Conservation (phyloP, 2,888 invertebrate genomes). For the Schizaphis graminum region DNA sequence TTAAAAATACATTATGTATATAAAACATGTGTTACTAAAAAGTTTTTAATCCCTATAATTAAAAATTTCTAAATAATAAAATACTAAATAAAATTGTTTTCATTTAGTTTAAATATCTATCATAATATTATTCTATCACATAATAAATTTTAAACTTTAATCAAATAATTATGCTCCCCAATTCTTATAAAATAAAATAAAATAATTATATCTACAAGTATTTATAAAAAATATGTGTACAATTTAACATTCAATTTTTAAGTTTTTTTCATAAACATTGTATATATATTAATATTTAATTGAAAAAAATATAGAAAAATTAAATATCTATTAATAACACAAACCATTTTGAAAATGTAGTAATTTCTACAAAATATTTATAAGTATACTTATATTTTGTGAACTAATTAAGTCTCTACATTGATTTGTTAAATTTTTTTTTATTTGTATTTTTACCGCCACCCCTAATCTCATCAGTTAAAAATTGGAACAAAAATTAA, state of each 20-base stretch:
- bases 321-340: neutral
- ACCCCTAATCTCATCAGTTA: too few relatives aligned
- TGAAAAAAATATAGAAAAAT: neutral
- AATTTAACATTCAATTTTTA: too few relatives aligned
- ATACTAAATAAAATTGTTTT: neutral
- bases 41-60: neutral
- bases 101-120: neutral
- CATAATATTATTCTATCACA: too few relatives aligned
- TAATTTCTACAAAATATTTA: neutral
- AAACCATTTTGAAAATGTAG: neutral
- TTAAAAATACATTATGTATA: neutral
- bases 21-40: neutral
- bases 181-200: too few relatives aligned
- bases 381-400: neutral
- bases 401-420: neutral
- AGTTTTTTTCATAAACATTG: too few relatives aligned
- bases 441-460: neutral
- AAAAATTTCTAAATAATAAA: neutral
- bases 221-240: too few relatives aligned
- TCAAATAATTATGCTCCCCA: too few relatives aligned
- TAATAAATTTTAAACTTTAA: too few relatives aligned
- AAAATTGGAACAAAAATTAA: too few relatives aligned
- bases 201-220: too few relatives aligned
- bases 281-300: too few relatives aligned
- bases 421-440: neutral